Percentiles rank a stretch among this genome's conserved stretches.
Conservation (phyloP, 2,113 vertebrate genomes). For the Ellobius talpinus region DNA sequence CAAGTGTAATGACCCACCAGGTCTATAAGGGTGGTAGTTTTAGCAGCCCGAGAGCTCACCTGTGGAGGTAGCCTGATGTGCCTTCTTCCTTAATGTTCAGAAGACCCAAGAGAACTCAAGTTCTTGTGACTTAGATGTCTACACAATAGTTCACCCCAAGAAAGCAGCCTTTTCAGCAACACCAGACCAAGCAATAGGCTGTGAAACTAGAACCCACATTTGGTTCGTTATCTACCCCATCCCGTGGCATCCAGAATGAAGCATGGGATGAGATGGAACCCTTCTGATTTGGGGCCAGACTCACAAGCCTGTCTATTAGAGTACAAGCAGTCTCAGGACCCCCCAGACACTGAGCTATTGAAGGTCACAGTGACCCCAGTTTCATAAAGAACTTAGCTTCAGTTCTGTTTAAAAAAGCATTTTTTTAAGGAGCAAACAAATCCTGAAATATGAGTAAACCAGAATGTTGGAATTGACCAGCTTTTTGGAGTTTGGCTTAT, state of each 20-base stretch:
- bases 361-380: not conserved
- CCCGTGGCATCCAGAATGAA: not conserved
- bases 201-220: not conserved
- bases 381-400: conserved; percentile 22
- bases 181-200: not conserved
- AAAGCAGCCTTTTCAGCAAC: not conserved
- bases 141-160: not conserved
- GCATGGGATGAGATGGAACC: not conserved
- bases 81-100: not conserved
- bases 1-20: not conserved
- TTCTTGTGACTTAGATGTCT: not conserved
- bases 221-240: not conserved
- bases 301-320: not conserved
- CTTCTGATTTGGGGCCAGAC: not conserved
- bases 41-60: not conserved
- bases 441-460: not conserved
- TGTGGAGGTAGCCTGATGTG: not conserved
- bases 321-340: not conserved
- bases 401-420: conserved; percentile 3
- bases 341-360: conserved; percentile 11
- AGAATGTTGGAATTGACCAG: not conserved
- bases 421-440: conserved; percentile 33
- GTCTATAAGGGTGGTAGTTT: not conserved
- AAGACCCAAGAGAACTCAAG: not conserved
- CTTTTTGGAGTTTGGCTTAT: not conserved